These are phyloP conservation scores for Cephus rjabovi DNA, from an alignment of 2,888 invertebrate genomes.

Conservation along the genomic window DNA sequence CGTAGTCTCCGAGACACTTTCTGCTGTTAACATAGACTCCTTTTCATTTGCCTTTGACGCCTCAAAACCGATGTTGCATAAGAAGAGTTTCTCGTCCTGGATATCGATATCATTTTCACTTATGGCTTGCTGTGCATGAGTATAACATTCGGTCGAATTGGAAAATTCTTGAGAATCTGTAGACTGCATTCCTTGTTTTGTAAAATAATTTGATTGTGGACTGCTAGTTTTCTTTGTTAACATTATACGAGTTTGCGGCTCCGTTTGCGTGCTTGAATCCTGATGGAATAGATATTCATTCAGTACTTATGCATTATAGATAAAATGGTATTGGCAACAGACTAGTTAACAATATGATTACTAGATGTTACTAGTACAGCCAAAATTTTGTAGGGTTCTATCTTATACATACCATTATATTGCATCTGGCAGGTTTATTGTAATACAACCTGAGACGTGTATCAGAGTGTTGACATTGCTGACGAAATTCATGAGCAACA, in stretches of 20 bases:
- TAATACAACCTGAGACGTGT: constrained; percentile 57
- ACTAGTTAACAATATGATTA: neutral
- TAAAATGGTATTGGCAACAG: neutral
- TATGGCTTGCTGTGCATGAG: constrained; percentile 24
- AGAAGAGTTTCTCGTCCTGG: constrained; percentile 45
- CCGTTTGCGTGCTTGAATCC: constrained; percentile 60
- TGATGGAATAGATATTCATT: constrained; percentile 33
- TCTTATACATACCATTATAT: constrained; percentile 43
- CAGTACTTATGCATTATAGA: neutral
- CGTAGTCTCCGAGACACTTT: constrained; percentile 31
- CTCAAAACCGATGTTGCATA: constrained; percentile 43
- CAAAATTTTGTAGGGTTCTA: neutral
- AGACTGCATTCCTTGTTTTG: constrained; percentile 53
- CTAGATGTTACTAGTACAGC: neutral
- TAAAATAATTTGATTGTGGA: constrained; percentile 49
- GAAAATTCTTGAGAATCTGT: constrained; percentile 20
- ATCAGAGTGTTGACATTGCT: constrained; percentile 62
- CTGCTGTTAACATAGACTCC: constrained; percentile 25
- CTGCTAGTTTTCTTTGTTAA: constrained; percentile 44
- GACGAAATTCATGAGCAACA: constrained; percentile 61
- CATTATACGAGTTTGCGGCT: constrained; percentile 47
- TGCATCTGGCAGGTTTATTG: constrained; percentile 54
- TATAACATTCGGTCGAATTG: constrained; percentile 43
- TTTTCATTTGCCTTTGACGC: constrained; percentile 27
- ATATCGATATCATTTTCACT: constrained; percentile 24